Evolutionary conservation across 2,888 invertebrate genomes (phyloP).

Genomic region (Hyles lineata): DNA sequence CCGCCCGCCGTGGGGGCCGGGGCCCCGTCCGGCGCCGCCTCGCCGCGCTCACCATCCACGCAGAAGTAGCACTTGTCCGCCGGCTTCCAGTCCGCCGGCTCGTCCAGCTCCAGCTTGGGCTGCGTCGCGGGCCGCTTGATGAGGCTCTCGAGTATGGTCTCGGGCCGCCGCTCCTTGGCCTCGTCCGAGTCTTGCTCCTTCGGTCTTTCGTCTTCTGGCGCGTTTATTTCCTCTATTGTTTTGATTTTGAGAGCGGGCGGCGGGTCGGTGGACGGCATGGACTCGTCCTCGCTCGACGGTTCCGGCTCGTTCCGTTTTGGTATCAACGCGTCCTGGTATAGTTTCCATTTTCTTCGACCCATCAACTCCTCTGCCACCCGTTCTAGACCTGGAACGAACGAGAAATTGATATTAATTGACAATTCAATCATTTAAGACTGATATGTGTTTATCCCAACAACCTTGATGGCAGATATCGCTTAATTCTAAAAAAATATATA

Average conservation of each 20-base stretch:
- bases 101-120: constrained; percentile 75
- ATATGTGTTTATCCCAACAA: too few relatives aligned
- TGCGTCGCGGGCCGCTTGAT: constrained; percentile 81
- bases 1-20: constrained; percentile 46
- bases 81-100: constrained; percentile 91
- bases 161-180: constrained; percentile 62
- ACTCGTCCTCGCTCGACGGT: constrained; percentile 76
- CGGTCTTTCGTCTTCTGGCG: constrained; percentile 64
- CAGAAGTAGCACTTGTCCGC: constrained; percentile 94
- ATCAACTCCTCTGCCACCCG: constrained; percentile 98
- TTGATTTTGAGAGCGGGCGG: constrained; percentile 81
- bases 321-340: constrained; percentile 92
- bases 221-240: constrained; percentile 83
- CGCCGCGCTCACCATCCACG: constrained; percentile 76
- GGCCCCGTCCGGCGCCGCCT: constrained; percentile 49
- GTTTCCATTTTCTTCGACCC: constrained; percentile 98
- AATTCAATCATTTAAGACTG: background rate
- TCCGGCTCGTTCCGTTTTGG: constrained; percentile 76
- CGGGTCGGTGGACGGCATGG: constrained; percentile 78
- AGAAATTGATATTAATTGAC: background rate
- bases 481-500: too few relatives aligned
- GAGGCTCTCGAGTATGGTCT: constrained; percentile 83
- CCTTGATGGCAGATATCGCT: too few relatives aligned
- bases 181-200: constrained; percentile 45
- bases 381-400: constrained; percentile 92